Conservation (phyloP, 92 coral and sea anemone genomes). For the Zoanthus sociatus region DNA sequence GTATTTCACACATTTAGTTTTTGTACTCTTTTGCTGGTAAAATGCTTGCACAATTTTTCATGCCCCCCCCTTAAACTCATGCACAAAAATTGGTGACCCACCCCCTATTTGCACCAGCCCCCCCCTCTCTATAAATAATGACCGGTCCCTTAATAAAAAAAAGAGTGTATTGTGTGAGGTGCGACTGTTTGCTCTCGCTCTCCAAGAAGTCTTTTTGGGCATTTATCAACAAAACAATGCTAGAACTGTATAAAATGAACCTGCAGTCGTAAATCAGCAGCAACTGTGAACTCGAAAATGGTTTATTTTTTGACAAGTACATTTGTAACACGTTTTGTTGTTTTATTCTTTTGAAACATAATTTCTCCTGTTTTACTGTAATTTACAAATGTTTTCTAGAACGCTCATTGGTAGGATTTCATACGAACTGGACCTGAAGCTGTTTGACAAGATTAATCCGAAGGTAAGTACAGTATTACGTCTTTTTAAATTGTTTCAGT, state of each 20-base stretch:
- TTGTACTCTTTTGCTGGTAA: conserved; percentile 12
- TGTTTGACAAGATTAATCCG: conserved; percentile 69
- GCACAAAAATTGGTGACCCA: conserved; percentile 13
- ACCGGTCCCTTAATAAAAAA: neutral
- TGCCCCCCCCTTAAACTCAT: conserved; percentile 31
- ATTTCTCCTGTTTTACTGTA: too few species aligned
- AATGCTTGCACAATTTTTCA: conserved; percentile 8
- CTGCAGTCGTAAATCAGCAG: too few species aligned
- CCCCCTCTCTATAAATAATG: too few species aligned
- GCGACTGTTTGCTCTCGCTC: too few species aligned
- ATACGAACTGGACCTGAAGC: conserved; percentile 84
- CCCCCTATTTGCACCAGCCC: too few species aligned
- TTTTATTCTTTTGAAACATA: neutral
- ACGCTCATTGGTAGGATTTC: conserved; percentile 69
- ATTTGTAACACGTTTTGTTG: neutral
- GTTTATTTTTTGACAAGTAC: too few species aligned
- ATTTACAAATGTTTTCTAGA: conserved; percentile 40
- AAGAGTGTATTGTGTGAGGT: too few species aligned
- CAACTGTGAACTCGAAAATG: too few species aligned
- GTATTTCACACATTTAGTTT: conserved; percentile 18
- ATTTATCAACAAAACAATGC: too few species aligned
- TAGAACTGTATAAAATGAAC: too few species aligned
- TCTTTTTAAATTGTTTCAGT: neutral
- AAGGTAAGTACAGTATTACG: conserved; percentile 57
- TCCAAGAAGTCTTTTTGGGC: too few species aligned